phyloP scores from a whole-genome alignment of 2,797 vertebrate genomes.

The Lates japonicus region DNA sequence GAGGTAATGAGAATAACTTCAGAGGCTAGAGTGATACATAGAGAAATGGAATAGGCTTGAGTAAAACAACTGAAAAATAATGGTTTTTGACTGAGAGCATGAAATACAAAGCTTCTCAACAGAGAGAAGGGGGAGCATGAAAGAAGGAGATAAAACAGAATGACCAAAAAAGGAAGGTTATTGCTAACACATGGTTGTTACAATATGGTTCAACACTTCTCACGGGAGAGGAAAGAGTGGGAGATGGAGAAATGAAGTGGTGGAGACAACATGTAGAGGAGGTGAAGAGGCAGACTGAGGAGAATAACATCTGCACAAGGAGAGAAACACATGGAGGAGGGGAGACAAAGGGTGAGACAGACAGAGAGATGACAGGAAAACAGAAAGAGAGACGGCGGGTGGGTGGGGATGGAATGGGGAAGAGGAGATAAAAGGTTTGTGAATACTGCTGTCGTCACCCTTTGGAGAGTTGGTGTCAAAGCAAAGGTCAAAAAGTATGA shows the following conservation, averaged over 20 bases:
- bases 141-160: conserved; percentile 17
- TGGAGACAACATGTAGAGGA: conserved; percentile 34
- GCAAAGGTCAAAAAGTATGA: conserved; percentile 47
- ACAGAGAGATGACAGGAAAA: background rate
- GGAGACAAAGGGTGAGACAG: conserved; percentile 6
- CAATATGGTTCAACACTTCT: conserved; percentile 13
- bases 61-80: conserved; percentile 28
- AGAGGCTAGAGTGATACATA: conserved; percentile 20
- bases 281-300: conserved; percentile 30
- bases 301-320: conserved; percentile 59
- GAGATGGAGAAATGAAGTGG: conserved; percentile 40
- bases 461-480: conserved; percentile 31
- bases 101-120: conserved; percentile 17
- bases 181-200: conserved; percentile 46
- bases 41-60: conserved; percentile 20
- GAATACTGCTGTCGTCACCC: conserved; percentile 39
- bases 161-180: conserved; percentile 3
- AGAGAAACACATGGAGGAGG: conserved; percentile 45
- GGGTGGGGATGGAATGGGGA: background rate
- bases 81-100: conserved; percentile 32
- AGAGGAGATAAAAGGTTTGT: conserved; percentile 38
- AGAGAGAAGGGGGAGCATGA: conserved; percentile 11
- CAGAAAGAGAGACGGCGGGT: background rate
- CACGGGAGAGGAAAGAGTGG: conserved; percentile 15
- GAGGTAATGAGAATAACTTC: conserved; percentile 48